These are phyloP conservation scores for Marcusenius ussheri DNA, from an alignment of 2,113 vertebrate genomes.

Conservation along the genomic window DNA sequence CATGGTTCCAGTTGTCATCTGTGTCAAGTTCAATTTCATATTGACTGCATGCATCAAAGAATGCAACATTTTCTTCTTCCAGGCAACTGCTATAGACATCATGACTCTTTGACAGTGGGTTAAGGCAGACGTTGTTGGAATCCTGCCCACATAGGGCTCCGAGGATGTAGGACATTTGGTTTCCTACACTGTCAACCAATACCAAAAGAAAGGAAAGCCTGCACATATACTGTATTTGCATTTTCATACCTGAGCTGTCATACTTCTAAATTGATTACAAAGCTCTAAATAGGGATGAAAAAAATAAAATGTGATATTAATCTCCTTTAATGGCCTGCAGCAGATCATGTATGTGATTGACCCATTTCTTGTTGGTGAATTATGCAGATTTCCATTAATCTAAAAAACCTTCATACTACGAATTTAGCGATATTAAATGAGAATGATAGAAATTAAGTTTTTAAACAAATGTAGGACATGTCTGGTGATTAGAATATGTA, in stretches of 20 bases:
- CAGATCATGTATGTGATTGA: constrained; percentile 32
- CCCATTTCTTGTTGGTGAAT: constrained; percentile 35
- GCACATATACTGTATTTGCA: neutral
- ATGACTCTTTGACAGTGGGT: neutral
- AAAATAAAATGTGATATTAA: constrained; percentile 11
- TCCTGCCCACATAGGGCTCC: constrained; percentile 31
- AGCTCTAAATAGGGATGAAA: neutral
- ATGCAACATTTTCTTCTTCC: neutral
- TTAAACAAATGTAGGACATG: constrained; percentile 27
- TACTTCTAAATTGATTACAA: neutral
- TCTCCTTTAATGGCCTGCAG: constrained; percentile 8
- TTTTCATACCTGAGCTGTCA: neutral
- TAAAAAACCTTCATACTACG: constrained; percentile 34
- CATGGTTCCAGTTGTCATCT: neutral
- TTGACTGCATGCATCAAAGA: neutral
- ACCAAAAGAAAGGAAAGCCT: neutral
- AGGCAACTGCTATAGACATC: neutral
- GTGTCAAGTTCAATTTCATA: neutral
- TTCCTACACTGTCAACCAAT: neutral
- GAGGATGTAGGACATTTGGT: neutral
- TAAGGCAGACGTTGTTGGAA: neutral
- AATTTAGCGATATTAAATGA: constrained; percentile 53
- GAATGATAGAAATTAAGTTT: constrained; percentile 41
- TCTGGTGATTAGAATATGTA: constrained; percentile 20
- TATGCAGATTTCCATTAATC: constrained; percentile 22